Evolutionary conservation across 2,113 vertebrate genomes (phyloP).

Genomic region (Phycodurus eques): DNA sequence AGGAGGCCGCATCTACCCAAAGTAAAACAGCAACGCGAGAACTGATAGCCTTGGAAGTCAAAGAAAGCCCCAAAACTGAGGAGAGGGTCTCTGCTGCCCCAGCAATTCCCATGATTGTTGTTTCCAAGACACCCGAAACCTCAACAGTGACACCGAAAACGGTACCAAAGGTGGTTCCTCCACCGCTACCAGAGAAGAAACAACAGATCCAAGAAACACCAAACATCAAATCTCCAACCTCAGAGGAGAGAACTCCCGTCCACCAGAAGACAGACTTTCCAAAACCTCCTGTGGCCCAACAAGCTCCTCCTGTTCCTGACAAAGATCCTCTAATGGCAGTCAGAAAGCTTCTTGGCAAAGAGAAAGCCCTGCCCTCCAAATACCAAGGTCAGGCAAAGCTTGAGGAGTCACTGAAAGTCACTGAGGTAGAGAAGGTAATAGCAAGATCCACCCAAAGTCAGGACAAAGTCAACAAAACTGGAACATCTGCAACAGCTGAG

Average conservation of each 20-base stretch:
- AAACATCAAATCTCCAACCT: conserved; percentile 36
- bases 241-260: conserved; percentile 12
- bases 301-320: conserved; percentile 12
- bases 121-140: conserved; percentile 47
- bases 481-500: conserved; percentile 19
- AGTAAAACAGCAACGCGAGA: conserved; percentile 30
- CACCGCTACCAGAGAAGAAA: conserved; percentile 24
- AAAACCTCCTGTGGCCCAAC: conserved; percentile 39
- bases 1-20: conserved; percentile 30
- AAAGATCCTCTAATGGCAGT: conserved; percentile 44
- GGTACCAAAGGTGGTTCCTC: conserved; percentile 13
- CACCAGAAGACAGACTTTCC: conserved; percentile 29
- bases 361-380: conserved; percentile 17
- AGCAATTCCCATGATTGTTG: conserved; percentile 42
- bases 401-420: conserved; percentile 33
- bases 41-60: conserved; percentile 18
- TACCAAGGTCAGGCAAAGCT: conserved; percentile 23
- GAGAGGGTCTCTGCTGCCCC: conserved; percentile 6
- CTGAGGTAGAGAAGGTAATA: conserved; percentile 12
- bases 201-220: conserved; percentile 26
- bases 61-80: conserved; percentile 25
- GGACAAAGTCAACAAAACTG: conserved; percentile 28
- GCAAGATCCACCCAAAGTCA: conserved; percentile 25
- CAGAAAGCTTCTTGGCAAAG: conserved; percentile 54
- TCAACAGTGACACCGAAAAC: conserved; percentile 17